Evolutionary conservation across 2,888 invertebrate species (phyloP).

Genomic region (Ophion obscuratus): DNA sequence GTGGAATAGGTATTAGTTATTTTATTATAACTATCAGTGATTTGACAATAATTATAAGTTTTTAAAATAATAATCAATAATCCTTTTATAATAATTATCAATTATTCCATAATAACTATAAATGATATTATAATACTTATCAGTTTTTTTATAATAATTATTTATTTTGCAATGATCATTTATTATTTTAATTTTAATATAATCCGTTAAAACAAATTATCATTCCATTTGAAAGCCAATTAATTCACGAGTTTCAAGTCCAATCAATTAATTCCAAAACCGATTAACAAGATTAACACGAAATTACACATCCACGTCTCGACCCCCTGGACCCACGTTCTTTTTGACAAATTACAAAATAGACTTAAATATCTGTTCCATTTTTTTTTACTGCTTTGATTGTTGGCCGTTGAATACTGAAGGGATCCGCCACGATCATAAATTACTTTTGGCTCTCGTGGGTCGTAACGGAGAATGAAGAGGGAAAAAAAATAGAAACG

Average conservation of each 20-base stretch:
- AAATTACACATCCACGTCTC: not conserved
- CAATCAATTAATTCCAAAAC: not conserved
- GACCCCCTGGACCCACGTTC: too few relatives aligned
- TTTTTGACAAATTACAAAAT: slow-evolving; percentile 22
- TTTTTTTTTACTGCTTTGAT: slow-evolving; percentile 23
- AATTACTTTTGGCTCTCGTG: slow-evolving; percentile 41
- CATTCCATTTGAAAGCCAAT: not conserved
- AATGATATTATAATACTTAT: not conserved
- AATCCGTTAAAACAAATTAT: not conserved
- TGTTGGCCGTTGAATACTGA: slow-evolving; percentile 36
- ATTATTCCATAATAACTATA: not conserved
- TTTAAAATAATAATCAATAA: too few relatives aligned
- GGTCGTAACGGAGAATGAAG: slow-evolving; percentile 15
- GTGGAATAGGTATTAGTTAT: too few relatives aligned
- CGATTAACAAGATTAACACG: slow-evolving; percentile 1
- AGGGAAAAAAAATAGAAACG: slow-evolving; percentile 42
- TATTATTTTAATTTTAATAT: not conserved
- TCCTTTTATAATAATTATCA: too few relatives aligned
- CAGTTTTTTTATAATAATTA: not conserved
- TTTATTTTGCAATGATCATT: not conserved
- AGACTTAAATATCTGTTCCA: slow-evolving; percentile 22
- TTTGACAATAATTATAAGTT: not conserved
- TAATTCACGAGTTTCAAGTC: not conserved
- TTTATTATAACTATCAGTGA: too few relatives aligned
- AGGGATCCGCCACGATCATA: slow-evolving; percentile 19